Evolutionary conservation across 2,888 invertebrate genomes (phyloP).

Genomic region (Labia minor): DNA sequence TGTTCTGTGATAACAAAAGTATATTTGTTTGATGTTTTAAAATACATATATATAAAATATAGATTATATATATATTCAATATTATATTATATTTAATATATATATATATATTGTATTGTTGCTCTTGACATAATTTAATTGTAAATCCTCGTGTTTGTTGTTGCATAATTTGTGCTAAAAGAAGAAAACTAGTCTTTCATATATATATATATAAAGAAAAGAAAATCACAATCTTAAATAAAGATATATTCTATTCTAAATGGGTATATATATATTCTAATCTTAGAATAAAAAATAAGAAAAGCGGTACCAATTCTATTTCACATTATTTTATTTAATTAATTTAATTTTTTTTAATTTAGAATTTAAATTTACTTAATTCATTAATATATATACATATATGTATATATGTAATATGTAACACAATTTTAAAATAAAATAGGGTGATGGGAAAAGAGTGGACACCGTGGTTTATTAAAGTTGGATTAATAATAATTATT

Average conservation of each 20-base stretch:
- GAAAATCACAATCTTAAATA: slow-evolving; percentile 17
- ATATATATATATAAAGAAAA: no score
- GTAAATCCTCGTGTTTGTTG: slow-evolving; percentile 15
- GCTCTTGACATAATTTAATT: background rate
- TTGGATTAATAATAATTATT: slow-evolving; percentile 19
- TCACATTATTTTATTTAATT: background rate
- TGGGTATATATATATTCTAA: background rate
- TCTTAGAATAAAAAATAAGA: no score
- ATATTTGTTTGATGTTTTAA: slow-evolving; percentile 13
- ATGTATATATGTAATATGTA: no score
- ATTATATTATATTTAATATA: slow-evolving; percentile 7
- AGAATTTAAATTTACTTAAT: no score
- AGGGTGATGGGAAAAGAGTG: slow-evolving; percentile 19
- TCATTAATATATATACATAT: background rate
- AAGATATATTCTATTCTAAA: background rate
- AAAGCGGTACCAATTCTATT: background rate
- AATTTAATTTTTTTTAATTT: background rate
- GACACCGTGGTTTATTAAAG: slow-evolving; percentile 18
- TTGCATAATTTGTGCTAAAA: slow-evolving; percentile 21
- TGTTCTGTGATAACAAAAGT: slow-evolving; percentile 23
- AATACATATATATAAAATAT: background rate
- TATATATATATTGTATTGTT: slow-evolving; percentile 19
- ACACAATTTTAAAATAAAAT: slow-evolving; percentile 7
- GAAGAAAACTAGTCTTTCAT: slow-evolving; percentile 22
- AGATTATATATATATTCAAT: background rate